Evolutionary conservation across 2,888 invertebrate genomes (phyloP).

Genomic region (Tachina grossa): DNA sequence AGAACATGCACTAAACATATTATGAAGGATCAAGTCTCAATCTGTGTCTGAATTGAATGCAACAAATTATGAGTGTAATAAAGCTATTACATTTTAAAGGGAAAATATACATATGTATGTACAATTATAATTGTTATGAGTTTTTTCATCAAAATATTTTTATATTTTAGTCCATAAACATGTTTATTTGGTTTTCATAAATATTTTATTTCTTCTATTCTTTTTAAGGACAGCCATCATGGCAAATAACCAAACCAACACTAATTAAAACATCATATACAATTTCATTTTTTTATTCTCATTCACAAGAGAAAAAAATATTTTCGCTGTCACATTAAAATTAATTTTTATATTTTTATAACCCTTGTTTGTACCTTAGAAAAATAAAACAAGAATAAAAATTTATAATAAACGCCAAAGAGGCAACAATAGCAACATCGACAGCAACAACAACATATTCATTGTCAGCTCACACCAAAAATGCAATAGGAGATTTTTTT

Average conservation of each 20-base stretch:
- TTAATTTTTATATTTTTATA: constrained; percentile 79
- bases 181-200: constrained; percentile 2
- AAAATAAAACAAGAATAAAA: constrained; percentile 22
- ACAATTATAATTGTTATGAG: no score
- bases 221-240: constrained; percentile 40
- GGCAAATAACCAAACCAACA: constrained; percentile 52
- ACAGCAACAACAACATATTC: constrained; percentile 51
- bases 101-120: no score
- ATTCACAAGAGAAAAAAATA: constrained; percentile 56
- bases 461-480: constrained; percentile 54
- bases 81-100: no score
- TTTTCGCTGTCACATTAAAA: constrained; percentile 77
- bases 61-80: no score
- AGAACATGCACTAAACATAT: no score
- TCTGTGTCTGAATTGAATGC: no score
- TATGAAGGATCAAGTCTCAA: no score
- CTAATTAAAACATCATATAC: constrained; percentile 72
- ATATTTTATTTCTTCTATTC: constrained; percentile 25
- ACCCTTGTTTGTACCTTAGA: constrained; percentile 75
- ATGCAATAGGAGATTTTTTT: constrained; percentile 64
- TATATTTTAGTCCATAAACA: constrained; percentile 19
- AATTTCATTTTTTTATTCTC: constrained; percentile 75
- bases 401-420: constrained; percentile 28
- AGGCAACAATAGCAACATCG: constrained; percentile 3
- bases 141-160: constrained; percentile 33